phyloP scores from a whole-genome alignment of 2,797 vertebrate genomes.

The Hapalemur alaotrensis region DNA sequence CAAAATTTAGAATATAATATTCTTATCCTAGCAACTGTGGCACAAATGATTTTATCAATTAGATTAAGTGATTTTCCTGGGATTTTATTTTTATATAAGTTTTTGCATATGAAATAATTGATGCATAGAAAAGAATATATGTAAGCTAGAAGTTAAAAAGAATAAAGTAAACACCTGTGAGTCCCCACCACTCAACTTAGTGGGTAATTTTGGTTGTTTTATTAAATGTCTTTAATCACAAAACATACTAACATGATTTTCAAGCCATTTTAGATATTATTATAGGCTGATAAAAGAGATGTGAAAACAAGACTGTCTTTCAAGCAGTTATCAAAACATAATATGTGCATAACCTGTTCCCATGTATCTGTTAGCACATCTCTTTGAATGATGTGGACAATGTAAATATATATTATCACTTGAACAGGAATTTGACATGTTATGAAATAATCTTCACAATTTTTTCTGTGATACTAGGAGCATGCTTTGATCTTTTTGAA shows the following conservation, averaged over 20 bases:
- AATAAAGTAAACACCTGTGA: background rate
- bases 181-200: background rate
- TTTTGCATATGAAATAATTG: background rate
- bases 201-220: background rate
- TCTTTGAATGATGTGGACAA: background rate
- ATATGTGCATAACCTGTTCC: background rate
- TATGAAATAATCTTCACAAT: background rate
- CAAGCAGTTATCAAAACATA: background rate
- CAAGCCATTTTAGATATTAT: background rate
- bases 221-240: constrained; percentile 7
- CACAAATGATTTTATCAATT: background rate
- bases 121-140: background rate
- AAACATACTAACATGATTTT: background rate
- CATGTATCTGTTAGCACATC: background rate
- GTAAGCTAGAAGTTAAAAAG: background rate
- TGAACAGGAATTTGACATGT: background rate
- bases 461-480: background rate
- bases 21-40: background rate
- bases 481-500: background rate
- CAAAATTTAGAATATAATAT: background rate
- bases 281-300: background rate
- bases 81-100: background rate
- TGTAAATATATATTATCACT: background rate
- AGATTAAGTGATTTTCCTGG: background rate
- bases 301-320: background rate